Base-by-base conservation (phyloP, 2,888 invertebrate species). In the Folsomia manolachei region DNA sequence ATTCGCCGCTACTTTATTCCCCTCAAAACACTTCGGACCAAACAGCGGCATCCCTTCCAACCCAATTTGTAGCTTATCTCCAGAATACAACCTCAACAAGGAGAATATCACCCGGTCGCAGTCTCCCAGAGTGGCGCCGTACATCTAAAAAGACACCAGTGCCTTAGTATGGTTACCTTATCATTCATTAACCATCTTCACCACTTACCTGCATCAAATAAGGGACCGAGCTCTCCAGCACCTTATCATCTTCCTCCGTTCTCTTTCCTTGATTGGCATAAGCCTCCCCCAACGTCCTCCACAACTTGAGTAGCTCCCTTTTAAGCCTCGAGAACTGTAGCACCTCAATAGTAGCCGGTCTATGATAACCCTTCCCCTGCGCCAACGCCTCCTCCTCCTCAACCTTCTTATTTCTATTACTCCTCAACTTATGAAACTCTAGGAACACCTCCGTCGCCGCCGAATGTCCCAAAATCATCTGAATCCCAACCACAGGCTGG, bases 1-100 rank as follows among this genome's bases (percentile, higher is more conserved):
- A 72, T 80, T 80, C 24, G 74, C 67, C 27, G 63, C 52, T 53
- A 69, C 51, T 7, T 72, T 53, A 11, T 69, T 62, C 18, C 70
- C 51, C 53, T 79, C 77, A 0, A 69, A 71, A 67, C 76, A 62
- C 25, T 79, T 79, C 1, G 78, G 80, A 19, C 80, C 80, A 71
- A 79, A 80, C 1, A 79, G 56, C 2, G 80, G 78, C 72, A 79
- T 63, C 0, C 71, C 68, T 27, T 74, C 75, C 25, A 77, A 61
- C 19, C 19, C 51, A 21, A 77, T 71, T 39, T 64, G 62, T 7
- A 76, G 70, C 4, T 71, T 72, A 27, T 73, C 73, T 7, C 64
- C 61, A 1, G 71, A 64, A 66, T 77, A 75, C 23, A 69, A 51
- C 18, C 68, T 72, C 14, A 78, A 65, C 53, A 73, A 75, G 18